Conservation (phyloP, 2,888 invertebrate genomes). For the Dicyrtomina minuta region DNA sequence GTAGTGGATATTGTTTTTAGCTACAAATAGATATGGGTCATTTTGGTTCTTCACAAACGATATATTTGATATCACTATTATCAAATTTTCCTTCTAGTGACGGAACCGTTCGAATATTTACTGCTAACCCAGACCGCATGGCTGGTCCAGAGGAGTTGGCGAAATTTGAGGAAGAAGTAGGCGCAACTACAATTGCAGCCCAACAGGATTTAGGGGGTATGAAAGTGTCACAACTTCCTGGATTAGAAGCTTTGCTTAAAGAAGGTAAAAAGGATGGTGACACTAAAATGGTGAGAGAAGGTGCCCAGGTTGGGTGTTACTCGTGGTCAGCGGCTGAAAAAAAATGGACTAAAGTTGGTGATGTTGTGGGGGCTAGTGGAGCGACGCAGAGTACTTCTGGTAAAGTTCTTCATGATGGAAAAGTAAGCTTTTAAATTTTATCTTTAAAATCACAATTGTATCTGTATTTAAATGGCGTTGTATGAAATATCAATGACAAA, state of each 20-base stretch:
- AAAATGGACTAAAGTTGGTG: conserved; percentile 83
- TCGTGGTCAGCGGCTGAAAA: conserved; percentile 68
- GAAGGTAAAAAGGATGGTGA: conserved; percentile 82
- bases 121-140: conserved; percentile 68
- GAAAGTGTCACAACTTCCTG: conserved; percentile 84
- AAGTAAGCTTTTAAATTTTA: conserved; percentile 65
- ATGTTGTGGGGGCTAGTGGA: conserved; percentile 77
- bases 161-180: conserved; percentile 72
- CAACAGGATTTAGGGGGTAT: conserved; percentile 78
- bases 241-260: conserved; percentile 71
- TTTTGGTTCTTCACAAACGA: no score
- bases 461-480: conserved; percentile 31
- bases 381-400: conserved; percentile 67
- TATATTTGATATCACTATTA: no score
- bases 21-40: no score
- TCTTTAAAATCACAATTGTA: conserved; percentile 11
- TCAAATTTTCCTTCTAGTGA: no score
- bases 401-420: conserved; percentile 79
- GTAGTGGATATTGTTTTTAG: no score
- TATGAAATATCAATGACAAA: conserved; percentile 31
- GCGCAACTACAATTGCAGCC: conserved; percentile 64
- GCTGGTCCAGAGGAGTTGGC: conserved; percentile 67
- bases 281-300: conserved; percentile 77
- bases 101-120: conserved; percentile 82
- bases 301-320: conserved; percentile 72